Evolutionary conservation across 2,113 vertebrate genomes (phyloP), one percentile per base, ranked within the genome.

Genomic region (Apteryx mantelli): DNA sequence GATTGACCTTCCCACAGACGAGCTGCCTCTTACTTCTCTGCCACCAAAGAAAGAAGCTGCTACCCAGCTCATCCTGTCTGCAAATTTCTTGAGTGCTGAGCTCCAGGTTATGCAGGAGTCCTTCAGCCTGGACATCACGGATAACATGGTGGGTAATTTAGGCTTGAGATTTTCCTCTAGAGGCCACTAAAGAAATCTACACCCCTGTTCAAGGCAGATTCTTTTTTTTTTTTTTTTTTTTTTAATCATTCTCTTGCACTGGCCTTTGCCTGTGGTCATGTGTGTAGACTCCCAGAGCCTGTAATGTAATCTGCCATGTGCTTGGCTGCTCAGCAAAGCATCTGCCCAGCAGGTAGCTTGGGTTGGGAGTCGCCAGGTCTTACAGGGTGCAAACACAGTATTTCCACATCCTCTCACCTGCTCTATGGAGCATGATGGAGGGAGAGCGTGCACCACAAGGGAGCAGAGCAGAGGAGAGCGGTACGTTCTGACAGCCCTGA

Each of bases 1-100:
- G 26, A 69, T 96, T 13, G n/a, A 83, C 20, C n/a, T 88, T 26
- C 50, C 70, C 2, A 20, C 18, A 0, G 56, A 64, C 0, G 21
- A 42, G 5, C 60, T 21, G 3, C 11, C 46, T n/a, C 46, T 58
- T 1, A 14, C 30, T 21, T n/a, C 84, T 38, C 80, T 95, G 0
- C 84, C 90, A 4, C 53, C 44, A 4, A 85, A 88, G 4, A 53
- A 25, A 7, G 74, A 85, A 30, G 91, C 71, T 5, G 82, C 75
- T 8, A 95, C 95, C 1, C 93, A 97, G 18, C 21, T 98, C 24
- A 17, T 96, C 66, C 82, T 98, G 63, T 94, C 97, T 0, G 93
- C 93, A 4, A 1, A 82, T 55, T 38, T 97, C 84, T 52, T 98
- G 65, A 83, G 92, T 0, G 66, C 83, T 2, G 80, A 89, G 50